Evolutionary conservation across 1,140 invertebrate genomes (phyloP).

Genomic region (Drosophila sp.): DNA sequence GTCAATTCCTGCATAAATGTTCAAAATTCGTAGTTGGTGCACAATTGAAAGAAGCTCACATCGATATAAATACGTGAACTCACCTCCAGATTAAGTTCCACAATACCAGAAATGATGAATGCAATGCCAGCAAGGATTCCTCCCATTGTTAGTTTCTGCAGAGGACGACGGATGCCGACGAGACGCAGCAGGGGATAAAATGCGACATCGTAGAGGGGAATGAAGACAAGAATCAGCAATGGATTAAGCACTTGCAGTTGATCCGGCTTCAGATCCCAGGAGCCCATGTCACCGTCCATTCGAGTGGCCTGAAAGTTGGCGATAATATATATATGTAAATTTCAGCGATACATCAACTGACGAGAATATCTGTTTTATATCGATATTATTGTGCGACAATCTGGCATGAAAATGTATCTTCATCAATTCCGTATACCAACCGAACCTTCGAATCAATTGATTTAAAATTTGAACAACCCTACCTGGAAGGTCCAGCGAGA

Average conservation of each 20-base stretch:
- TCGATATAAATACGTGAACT: constrained; percentile 32
- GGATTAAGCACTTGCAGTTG: constrained; percentile 93
- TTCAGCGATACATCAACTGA: too few relatives aligned
- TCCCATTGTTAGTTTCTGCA: constrained; percentile 88
- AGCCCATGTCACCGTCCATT: constrained; percentile 93
- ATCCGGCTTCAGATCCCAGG: constrained; percentile 89
- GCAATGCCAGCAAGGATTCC: constrained; percentile 93
- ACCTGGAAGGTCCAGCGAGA: constrained; percentile 96
- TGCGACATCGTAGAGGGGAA: constrained; percentile 91
- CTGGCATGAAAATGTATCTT: too few relatives aligned
- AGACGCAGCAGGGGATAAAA: constrained; percentile 88
- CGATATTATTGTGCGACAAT: too few relatives aligned
- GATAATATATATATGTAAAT: too few relatives aligned
- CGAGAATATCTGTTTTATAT: too few relatives aligned
- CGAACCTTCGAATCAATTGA: too few relatives aligned
- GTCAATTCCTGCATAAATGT: too few relatives aligned
- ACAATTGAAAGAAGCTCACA: background rate
- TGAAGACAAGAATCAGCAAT: constrained; percentile 90
- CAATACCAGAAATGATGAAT: constrained; percentile 94
- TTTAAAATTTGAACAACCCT: too few relatives aligned
- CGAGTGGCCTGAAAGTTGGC: constrained; percentile 87
- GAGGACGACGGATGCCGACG: constrained; percentile 85
- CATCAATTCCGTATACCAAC: too few relatives aligned
- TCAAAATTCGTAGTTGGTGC: constrained; percentile 7
- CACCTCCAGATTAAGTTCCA: constrained; percentile 92